Evolutionary conservation across 30 jellyfish, hydroid and myxozoan genomes (phyloP), one percentile per base, ranked within the genome.

Genomic region (Catostylus mosaicus): DNA sequence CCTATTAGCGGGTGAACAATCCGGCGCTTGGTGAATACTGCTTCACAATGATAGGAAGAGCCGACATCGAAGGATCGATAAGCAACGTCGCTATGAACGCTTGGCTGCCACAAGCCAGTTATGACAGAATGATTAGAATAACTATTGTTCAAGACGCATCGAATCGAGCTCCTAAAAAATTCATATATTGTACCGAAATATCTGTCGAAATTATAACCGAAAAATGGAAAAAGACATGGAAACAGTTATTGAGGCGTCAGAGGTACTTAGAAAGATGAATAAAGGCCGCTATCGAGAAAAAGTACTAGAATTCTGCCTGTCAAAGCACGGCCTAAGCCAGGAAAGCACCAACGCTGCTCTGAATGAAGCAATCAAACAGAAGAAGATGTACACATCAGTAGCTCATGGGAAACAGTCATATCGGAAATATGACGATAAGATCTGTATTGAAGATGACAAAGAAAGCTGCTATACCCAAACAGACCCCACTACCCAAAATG

Each of bases 381-480:
- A 68, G 38, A 68, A 26, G 27, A 68, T 68, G 16, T 31, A 68
- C 32, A 68, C 65, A 3, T 32, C 81, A 19, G 64, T 68, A 16
- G 0, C 35, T 20, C 35, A 68, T 18, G 64, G 64, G 35, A 68
- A 68, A 26, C 35, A 0, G 40, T 68, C 81, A 7, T 33, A 68
- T 16, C 36, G 81, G 40, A 68, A 68, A 33, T 35, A 20, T 35
- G 46, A 68, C 35, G 64, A 68, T 35, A 37, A 68, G 81, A 68
- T 68, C 20, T 68, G 78, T 31, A 67, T 45, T 22, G 79, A 9
- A 0, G 33, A 11, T 12, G 0, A 35, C 5, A 67, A 1, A 0
- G 57, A 67, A 67, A 67, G 78, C 78, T 31, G 36, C 12, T 31
- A 67, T n/a, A 67, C 78, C 36, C 62, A 67, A 65, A 65, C 77